Base-by-base conservation (phyloP, 2,797 vertebrate species). In the Sandelia bainsii region DNA sequence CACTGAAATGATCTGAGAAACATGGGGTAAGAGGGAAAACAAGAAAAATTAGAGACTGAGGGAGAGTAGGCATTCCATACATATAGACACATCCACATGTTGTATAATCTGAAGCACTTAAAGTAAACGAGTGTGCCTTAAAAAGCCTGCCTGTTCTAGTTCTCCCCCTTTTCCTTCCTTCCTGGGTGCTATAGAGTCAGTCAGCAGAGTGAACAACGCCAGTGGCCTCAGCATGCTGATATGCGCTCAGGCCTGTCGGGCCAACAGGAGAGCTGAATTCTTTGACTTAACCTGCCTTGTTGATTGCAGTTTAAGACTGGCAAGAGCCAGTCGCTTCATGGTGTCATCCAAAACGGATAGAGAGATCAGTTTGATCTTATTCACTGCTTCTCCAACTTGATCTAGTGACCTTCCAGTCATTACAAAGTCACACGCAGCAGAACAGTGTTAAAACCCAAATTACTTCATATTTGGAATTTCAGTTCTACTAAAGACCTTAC, bases 201-300 rank as follows among this genome's bases (percentile, higher is more conserved):
- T 45, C 46, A 46, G 68, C 48, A 27, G 77, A 61, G 49, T 50
- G 79, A 78, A 72, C 53, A 72, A 54, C 39, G 51, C 61, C 66
- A 51, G 71, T 78, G 79, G 86, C 67, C 70, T 67, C 76, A 42
- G 85, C 85, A 77, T 83, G 83, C 87, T 90, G 67, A 87, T 84
- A 91, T 93, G 62, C 67, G 89, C 88, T 90, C 52, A 54, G 90
- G 86, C 89, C 90, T 92, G 90, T 91, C 78, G 25, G 77, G 63
- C 72, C 74, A 72, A 53, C 45, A 2, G 57, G 64, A 42, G 25
- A 53, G 59, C 59, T 32, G 61, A 86, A 91, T 88, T 88, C 80
- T 85, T 88, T 86, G 70, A 70, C 77, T 60, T 56, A 7, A 69
- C 20, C 58, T 69, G 60, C 3, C 32, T 80, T 73, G 70, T 59